Conservation (phyloP, 2,888 invertebrate genomes). For the Calameuta filiformis region DNA sequence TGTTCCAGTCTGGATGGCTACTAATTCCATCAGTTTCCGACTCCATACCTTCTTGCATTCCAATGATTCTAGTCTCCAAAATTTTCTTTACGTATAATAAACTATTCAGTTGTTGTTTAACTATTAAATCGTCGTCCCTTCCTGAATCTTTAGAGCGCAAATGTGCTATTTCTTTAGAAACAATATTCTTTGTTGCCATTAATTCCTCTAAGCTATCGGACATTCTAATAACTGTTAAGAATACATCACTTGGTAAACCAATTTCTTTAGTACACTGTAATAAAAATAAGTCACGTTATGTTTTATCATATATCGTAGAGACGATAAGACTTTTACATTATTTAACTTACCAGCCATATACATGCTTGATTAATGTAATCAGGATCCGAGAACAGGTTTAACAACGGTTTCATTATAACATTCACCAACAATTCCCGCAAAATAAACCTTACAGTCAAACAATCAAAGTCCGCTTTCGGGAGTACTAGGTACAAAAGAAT, state of each 20-base stretch:
- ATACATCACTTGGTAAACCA: conserved; percentile 84
- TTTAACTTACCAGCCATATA: conserved; percentile 82
- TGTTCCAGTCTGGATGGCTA: conserved; percentile 63
- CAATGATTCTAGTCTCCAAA: conserved; percentile 74
- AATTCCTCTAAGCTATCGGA: conserved; percentile 86
- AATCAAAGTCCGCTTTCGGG: conserved; percentile 86
- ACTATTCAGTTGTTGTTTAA: conserved; percentile 89
- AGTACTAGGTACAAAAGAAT: conserved; percentile 84
- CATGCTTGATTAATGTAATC: conserved; percentile 92
- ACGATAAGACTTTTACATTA: neutral
- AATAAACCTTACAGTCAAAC: conserved; percentile 82
- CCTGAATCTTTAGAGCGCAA: conserved; percentile 87
- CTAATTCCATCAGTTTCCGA: conserved; percentile 64
- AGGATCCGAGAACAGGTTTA: conserved; percentile 84
- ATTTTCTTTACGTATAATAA: conserved; percentile 82
- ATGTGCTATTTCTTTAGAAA: conserved; percentile 84
- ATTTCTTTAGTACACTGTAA: conserved; percentile 82
- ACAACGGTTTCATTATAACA: conserved; percentile 76
- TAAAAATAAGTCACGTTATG: conserved; percentile 35
- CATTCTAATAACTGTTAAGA: conserved; percentile 83
- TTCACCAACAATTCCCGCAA: conserved; percentile 82
- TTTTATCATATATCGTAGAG: neutral
- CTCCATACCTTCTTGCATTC: conserved; percentile 67
- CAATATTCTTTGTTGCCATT: conserved; percentile 81
- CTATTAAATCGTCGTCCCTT: conserved; percentile 83